A percentile compares a stretch with the other conserved stretches of the same genome.
These are phyloP conservation scores for Habrosyne pyritoides DNA, from an alignment of 2,888 invertebrate genomes.

Conservation along the genomic window DNA sequence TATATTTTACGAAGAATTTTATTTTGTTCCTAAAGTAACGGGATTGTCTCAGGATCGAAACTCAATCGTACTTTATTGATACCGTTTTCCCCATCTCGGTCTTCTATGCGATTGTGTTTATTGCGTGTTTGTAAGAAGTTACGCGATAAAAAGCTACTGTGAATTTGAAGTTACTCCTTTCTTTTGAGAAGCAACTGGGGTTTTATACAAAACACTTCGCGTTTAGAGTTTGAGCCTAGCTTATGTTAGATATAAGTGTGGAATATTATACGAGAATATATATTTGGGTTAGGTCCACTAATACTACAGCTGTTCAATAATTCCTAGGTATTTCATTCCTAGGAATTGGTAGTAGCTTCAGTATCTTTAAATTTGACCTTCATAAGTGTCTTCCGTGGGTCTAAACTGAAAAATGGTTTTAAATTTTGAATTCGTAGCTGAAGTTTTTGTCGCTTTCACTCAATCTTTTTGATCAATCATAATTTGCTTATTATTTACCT, in stretches of 20 bases:
- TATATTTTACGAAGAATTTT: slow-evolving; percentile 5
- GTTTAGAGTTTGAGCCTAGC: neutral
- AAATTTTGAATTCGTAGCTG: no score
- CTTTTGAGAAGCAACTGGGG: neutral
- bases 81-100: slow-evolving; percentile 26
- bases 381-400: no score
- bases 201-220: neutral
- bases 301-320: no score
- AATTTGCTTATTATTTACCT: no score
- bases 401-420: no score
- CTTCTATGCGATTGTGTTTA: slow-evolving; percentile 24
- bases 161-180: neutral
- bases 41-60: slow-evolving; percentile 26
- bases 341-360: no score
- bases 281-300: no score
- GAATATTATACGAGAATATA: neutral
- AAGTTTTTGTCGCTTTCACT: no score
- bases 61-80: slow-evolving; percentile 34
- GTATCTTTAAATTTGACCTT: no score
- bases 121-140: slow-evolving; percentile 24
- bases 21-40: slow-evolving; percentile 13
- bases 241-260: neutral
- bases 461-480: no score
- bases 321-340: no score
- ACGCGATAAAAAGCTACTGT: slow-evolving; percentile 17